These are phyloP conservation scores for Acestrorhynchus altus DNA, from an alignment of 2,797 vertebrate species.

Conservation along the genomic window DNA sequence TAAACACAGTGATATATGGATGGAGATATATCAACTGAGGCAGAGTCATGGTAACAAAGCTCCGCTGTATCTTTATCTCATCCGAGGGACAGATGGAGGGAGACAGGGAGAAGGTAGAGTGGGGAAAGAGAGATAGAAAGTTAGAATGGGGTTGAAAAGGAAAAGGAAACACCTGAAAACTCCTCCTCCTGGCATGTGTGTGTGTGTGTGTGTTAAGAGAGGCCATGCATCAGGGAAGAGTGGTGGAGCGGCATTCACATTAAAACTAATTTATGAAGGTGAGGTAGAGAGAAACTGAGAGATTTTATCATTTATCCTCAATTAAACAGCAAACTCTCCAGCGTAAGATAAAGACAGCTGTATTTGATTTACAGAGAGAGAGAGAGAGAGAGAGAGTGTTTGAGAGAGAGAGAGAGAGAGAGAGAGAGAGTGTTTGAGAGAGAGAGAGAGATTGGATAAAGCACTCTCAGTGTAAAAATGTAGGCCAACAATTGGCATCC, in stretches of 20 bases:
- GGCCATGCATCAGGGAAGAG: constrained; percentile 13
- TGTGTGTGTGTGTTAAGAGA: constrained; percentile 19
- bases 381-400: constrained; percentile 12
- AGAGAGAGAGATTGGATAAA: not conserved
- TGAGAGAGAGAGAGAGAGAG: not conserved
- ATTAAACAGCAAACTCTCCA: constrained; percentile 48
- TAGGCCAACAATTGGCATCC: too few species aligned
- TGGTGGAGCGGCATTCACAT: constrained; percentile 28
- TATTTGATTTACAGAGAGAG: constrained; percentile 31
- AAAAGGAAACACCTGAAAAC: constrained; percentile 29
- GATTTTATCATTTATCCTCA: constrained; percentile 54
- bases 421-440: constrained; percentile 11
- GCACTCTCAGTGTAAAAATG: too few species aligned
- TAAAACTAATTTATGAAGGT: constrained; percentile 47
- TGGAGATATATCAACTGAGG: constrained; percentile 24
- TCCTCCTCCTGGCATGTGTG: constrained; percentile 37
- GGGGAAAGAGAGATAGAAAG: not conserved
- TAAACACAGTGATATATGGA: constrained; percentile 36
- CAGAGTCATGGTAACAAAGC: constrained; percentile 30
- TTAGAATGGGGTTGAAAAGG: not conserved
- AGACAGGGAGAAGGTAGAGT: not conserved
- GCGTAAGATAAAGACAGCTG: constrained; percentile 39
- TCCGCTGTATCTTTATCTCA: constrained; percentile 18
- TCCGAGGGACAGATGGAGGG: not conserved
- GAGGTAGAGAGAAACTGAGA: constrained; percentile 36